A percentile compares a stretch with the other conserved stretches of the same genome.
These are phyloP conservation scores for Apteryx owenii DNA, from an alignment of 2,113 vertebrate genomes.

Conservation along the genomic window DNA sequence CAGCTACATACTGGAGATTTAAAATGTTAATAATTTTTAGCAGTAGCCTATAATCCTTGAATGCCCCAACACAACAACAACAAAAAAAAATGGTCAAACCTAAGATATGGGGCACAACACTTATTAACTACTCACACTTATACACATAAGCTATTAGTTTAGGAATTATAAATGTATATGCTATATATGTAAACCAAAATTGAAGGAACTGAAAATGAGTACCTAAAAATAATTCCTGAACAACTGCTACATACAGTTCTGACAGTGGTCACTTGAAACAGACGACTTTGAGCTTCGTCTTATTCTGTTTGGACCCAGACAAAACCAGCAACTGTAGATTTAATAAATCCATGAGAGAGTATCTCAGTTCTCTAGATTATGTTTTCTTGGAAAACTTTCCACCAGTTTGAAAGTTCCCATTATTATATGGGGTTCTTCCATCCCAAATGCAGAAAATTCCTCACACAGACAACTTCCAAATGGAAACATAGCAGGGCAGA, in stretches of 20 bases:
- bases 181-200: not conserved
- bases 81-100: not conserved
- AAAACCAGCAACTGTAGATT: not conserved
- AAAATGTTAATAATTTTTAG: not conserved
- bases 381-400: not conserved
- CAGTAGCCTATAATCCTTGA: not conserved
- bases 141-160: not conserved
- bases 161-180: not conserved
- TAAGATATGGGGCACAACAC: not conserved
- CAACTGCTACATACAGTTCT: not conserved
- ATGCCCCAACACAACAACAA: not conserved
- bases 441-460: not conserved
- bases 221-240: not conserved
- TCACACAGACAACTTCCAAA: not conserved
- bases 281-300: not conserved
- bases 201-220: not conserved
- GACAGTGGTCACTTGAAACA: not conserved
- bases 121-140: no score
- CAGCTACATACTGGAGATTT: not conserved
- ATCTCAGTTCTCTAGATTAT: not conserved
- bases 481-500: not conserved
- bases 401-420: not conserved
- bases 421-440: not conserved
- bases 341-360: not conserved
- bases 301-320: not conserved